Percentiles rank a stretch among this genome's conserved stretches.
Conservation (phyloP, 2,888 invertebrate species). For the Bugulina stolonifera region DNA sequence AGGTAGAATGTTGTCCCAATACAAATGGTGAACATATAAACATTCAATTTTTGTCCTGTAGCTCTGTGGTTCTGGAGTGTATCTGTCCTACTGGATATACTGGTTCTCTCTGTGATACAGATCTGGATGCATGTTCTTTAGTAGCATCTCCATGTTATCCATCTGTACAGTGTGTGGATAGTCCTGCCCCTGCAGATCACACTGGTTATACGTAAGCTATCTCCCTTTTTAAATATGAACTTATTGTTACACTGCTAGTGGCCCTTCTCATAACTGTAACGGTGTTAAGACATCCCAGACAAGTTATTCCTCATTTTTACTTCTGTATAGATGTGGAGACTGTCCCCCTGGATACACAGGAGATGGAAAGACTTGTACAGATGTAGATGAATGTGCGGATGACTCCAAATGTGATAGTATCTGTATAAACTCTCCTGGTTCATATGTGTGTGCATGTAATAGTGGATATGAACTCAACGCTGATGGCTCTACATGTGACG, state of each 20-base stretch:
- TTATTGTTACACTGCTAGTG: too few species aligned
- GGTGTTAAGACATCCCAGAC: too few species aligned
- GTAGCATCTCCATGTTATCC: conserved; percentile 24
- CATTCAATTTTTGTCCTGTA: too few species aligned
- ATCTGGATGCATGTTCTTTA: conserved; percentile 12
- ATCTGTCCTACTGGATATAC: conserved; percentile 24
- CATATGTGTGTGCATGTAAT: conserved; percentile 45
- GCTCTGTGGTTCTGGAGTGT: conserved; percentile 14
- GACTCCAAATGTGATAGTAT: conserved; percentile 48
- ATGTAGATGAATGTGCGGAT: conserved; percentile 44
- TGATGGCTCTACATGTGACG: conserved; percentile 49
- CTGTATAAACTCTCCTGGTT: conserved; percentile 48
- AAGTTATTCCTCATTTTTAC: background rate
- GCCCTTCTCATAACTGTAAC: too few species aligned
- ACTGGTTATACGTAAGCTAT: conserved; percentile 16
- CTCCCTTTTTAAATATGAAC: too few species aligned
- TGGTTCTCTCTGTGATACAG: background rate
- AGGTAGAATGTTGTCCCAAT: too few species aligned
- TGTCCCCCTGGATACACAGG: conserved; percentile 24
- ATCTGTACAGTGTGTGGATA: conserved; percentile 16
- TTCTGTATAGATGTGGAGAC: conserved; percentile 9
- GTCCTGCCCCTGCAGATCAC: conserved; percentile 15
- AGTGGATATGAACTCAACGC: conserved; percentile 50
- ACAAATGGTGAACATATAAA: too few species aligned
- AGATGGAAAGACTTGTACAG: conserved; percentile 32